phyloP scores from a whole-genome alignment of 2,797 vertebrate species.

The Lophius americanus region DNA sequence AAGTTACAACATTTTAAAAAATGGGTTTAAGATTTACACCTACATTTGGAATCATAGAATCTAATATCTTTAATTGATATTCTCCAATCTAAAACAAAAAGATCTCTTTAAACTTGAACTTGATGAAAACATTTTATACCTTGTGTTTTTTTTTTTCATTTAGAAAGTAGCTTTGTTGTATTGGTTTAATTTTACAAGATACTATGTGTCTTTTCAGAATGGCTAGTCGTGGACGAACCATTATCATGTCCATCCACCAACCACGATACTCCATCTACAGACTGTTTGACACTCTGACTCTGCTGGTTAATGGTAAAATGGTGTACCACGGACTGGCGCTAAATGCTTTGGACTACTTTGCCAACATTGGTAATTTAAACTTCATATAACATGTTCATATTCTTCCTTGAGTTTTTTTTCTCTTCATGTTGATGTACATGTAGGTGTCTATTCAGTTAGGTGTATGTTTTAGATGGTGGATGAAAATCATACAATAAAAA shows the following conservation, averaged over 20 bases:
- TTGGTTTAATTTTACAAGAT: not conserved
- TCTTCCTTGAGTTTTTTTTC: not conserved
- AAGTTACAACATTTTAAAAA: too few species aligned
- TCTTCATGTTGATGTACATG: not conserved
- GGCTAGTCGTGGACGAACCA: constrained; percentile 87
- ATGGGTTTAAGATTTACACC: too few species aligned
- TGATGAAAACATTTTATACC: not conserved
- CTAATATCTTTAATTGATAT: not conserved
- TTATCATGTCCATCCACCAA: constrained; percentile 96
- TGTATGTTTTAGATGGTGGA: not conserved
- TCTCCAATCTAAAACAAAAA: not conserved
- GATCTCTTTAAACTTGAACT: not conserved
- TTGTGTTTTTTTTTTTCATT: not conserved
- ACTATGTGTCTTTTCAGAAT: constrained; percentile 81
- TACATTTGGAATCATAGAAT: not conserved
- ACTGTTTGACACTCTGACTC: constrained; percentile 88
- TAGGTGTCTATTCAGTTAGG: not conserved
- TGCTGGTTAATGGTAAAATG: constrained; percentile 88
- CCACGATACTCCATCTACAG: constrained; percentile 95
- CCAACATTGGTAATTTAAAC: constrained; percentile 79
- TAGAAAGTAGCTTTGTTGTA: not conserved
- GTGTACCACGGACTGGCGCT: constrained; percentile 89
- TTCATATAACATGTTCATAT: not conserved
- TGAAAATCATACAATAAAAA: not conserved
- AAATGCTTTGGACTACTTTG: constrained; percentile 86